Evolutionary conservation across 2,113 vertebrate genomes (phyloP).

Genomic region (Alces alces): DNA sequence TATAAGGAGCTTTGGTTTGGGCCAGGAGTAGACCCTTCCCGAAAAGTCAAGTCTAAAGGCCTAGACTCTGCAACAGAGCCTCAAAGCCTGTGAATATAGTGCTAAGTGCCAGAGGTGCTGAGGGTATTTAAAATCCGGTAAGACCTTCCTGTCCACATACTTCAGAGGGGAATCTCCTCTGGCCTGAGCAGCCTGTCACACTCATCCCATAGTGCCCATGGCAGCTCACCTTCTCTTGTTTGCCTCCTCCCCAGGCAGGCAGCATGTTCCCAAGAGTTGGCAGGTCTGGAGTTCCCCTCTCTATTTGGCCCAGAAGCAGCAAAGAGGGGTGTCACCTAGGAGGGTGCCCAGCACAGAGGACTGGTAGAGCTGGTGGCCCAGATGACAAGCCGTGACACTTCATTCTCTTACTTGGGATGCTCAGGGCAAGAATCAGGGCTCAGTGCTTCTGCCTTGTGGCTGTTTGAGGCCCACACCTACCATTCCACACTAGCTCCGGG

Average conservation of each 20-base stretch:
- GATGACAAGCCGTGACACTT: not conserved
- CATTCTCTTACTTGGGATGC: not conserved
- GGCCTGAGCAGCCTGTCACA: not conserved
- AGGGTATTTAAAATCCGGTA: not conserved
- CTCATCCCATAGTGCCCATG: not conserved
- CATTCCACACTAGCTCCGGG: not conserved
- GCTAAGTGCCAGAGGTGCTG: not conserved
- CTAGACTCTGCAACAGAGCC: not conserved
- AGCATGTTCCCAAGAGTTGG: not conserved
- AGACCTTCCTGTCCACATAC: not conserved
- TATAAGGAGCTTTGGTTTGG: not conserved
- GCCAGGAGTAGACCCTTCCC: not conserved
- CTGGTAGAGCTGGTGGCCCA: not conserved
- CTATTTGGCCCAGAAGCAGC: not conserved
- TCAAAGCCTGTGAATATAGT: not conserved
- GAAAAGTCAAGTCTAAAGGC: not conserved
- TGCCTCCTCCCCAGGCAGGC: not conserved
- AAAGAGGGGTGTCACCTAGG: not conserved
- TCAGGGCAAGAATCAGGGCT: not conserved
- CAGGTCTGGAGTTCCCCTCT: not conserved
- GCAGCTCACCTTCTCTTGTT: not conserved
- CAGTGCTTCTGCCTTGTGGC: slow-evolving; percentile 30
- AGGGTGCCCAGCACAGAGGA: not conserved
- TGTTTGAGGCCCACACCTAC: not conserved
- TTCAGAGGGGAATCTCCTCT: not conserved